These are phyloP conservation scores for Centroberyx gerrardi DNA, from an alignment of 2,797 vertebrate genomes.

Conservation along the genomic window DNA sequence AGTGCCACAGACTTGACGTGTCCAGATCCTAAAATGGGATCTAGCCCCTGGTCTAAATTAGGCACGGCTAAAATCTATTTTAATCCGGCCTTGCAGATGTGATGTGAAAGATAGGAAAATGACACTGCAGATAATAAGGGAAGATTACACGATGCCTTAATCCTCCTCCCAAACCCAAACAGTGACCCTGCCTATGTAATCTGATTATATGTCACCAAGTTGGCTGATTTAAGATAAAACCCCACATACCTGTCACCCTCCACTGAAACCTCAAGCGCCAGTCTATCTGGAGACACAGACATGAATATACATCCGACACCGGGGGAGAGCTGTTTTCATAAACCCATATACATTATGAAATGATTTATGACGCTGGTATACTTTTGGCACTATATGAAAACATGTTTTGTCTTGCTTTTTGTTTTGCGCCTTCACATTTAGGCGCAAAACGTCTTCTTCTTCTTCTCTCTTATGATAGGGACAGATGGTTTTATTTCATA, in stretches of 20 bases:
- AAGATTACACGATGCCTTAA: slow-evolving; percentile 18
- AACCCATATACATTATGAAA: slow-evolving; percentile 25
- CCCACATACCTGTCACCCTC: slow-evolving; percentile 71
- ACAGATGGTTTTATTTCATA: too few species aligned
- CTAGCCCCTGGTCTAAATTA: neutral
- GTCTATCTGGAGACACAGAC: slow-evolving; percentile 48
- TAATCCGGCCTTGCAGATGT: neutral
- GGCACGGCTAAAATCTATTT: neutral
- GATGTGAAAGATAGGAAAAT: slow-evolving; percentile 3
- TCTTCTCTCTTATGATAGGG: too few species aligned
- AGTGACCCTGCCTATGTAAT: slow-evolving; percentile 57
- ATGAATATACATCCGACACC: neutral
- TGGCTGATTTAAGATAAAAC: slow-evolving; percentile 57
- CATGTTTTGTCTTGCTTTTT: neutral
- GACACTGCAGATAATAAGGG: slow-evolving; percentile 13
- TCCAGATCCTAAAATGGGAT: neutral
- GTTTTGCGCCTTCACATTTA: neutral
- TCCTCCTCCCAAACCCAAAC: slow-evolving; percentile 61
- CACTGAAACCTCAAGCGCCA: slow-evolving; percentile 64
- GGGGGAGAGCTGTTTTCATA: slow-evolving; percentile 14
- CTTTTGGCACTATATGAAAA: neutral
- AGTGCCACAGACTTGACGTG: neutral
- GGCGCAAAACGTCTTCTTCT: too few species aligned
- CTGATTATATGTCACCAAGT: slow-evolving; percentile 59
- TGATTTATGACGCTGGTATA: slow-evolving; percentile 28